Base-by-base conservation (phyloP, 2,797 vertebrate species). In the Eupleurogrammus muticus region DNA sequence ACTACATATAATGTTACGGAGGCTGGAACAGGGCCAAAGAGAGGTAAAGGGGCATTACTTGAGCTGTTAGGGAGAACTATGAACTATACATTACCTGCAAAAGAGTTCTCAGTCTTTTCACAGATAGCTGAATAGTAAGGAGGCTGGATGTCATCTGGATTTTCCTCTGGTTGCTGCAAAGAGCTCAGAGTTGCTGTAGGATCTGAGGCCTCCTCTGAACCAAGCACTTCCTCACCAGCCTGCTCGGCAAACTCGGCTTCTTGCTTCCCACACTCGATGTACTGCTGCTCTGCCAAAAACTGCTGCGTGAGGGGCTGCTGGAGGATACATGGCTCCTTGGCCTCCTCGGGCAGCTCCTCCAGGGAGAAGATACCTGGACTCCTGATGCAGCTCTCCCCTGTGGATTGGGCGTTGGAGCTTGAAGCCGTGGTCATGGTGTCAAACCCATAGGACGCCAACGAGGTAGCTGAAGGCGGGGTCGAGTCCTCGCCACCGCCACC, bases 31-130 rank as follows among this genome's bases (percentile, higher is more conserved):
- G 57, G 75, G 61, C 61, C 49, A 40, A 9, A 46, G 51, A 70
- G 64, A 46, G 57, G 63, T 58, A 50, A 50, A 16, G 64, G 70
- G 67, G 42, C 21, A 50, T 79, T 75, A 73, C 47, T 68, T 38
- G 36, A 70, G 59, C 42, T 58, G 55, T 77, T 69, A 71, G 59
- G 62, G 55, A 76, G 79, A 77, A 28, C 28, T 28, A 28, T 68
- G 56, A 82, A 81, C 87, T 91, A 91, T 91, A 95, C 94, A 5
- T 96, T 96, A 96, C 95, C 95, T 96, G 94, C 70, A 75, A 93
- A 86, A 90, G 93, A 83, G 86, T 89, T 93, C 84, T 94, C 92
- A 90, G 92, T 92, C 82, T 94, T 95, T 93, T 94, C 93, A 81
- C 92, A 93, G 83, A 93, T 86, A 80, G 92, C 81, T 21, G 92